Conservation (phyloP, 2,888 invertebrate genomes). For the Sipha maydis region DNA sequence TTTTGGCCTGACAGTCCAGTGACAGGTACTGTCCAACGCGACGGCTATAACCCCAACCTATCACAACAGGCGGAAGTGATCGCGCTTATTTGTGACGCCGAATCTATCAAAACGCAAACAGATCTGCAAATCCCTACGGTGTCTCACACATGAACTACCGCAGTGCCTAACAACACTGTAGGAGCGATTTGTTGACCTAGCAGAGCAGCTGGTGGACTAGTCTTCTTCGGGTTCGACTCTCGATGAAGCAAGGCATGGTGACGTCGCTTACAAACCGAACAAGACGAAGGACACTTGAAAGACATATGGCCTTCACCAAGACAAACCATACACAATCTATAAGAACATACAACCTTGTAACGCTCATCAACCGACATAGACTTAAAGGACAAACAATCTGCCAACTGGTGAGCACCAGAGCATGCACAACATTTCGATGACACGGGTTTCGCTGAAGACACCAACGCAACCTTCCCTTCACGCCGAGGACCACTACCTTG, state of each 20-base stretch:
- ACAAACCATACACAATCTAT: not conserved
- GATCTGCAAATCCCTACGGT: not conserved
- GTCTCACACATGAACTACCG: not conserved
- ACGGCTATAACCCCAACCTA: not conserved
- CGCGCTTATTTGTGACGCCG: conserved; percentile 21
- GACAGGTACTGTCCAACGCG: not conserved
- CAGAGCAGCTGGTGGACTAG: not conserved
- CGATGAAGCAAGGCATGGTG: not conserved
- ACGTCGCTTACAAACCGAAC: not conserved
- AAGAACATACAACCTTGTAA: not conserved
- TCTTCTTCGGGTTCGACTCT: not conserved
- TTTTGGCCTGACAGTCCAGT: not conserved
- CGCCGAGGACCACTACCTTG: not conserved
- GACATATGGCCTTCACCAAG: not conserved
- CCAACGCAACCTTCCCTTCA: not conserved
- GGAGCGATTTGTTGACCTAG: not conserved
- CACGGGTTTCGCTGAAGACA: not conserved
- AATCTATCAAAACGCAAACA: conserved; percentile 25
- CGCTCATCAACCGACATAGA: not conserved
- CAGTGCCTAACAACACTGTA: not conserved
- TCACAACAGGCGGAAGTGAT: not conserved
- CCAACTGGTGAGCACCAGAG: not conserved
- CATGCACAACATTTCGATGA: not conserved
- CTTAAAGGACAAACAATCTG: not conserved
- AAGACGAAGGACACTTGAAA: not conserved